Conservation (phyloP, 2,888 invertebrate genomes). For the Slavum lentiscoides region DNA sequence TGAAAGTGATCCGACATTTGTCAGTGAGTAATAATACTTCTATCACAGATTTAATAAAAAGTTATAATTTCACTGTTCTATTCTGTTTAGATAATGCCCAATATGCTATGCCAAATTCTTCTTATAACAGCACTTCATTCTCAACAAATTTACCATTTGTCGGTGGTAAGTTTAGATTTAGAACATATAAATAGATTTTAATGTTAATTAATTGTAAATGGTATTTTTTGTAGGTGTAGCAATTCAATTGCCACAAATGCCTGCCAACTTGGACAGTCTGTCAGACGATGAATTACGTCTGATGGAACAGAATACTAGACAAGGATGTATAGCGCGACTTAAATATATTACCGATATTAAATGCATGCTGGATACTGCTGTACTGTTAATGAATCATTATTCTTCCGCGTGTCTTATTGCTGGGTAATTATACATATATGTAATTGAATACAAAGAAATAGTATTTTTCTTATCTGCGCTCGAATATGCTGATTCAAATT, state of each 20-base stretch:
- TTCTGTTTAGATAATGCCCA: not conserved
- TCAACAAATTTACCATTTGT: slow-evolving; percentile 29
- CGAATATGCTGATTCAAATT: no score
- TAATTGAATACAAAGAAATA: no score
- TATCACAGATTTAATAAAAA: no score
- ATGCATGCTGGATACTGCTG: slow-evolving; percentile 89
- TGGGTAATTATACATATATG: not conserved
- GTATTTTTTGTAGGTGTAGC: slow-evolving; percentile 60
- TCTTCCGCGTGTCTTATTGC: slow-evolving; percentile 63
- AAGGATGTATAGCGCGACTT: slow-evolving; percentile 87
- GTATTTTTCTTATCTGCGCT: no score
- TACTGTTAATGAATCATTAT: slow-evolving; percentile 92
- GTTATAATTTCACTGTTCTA: not conserved
- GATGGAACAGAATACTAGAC: slow-evolving; percentile 87
- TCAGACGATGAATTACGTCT: slow-evolving; percentile 80
- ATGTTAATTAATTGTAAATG: not conserved
- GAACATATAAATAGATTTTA: not conserved
- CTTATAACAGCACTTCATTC: not conserved
- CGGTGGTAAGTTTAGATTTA: slow-evolving; percentile 9
- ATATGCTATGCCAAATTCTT: not conserved
- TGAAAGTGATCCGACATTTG: not conserved
- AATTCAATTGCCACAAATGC: slow-evolving; percentile 74
- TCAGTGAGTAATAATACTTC: not conserved
- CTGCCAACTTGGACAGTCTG: slow-evolving; percentile 73
- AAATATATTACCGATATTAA: slow-evolving; percentile 83